Percentiles rank a stretch among this genome's conserved stretches.
Conservation (phyloP, 2,113 vertebrate species). For the Cebidichthys violaceus region DNA sequence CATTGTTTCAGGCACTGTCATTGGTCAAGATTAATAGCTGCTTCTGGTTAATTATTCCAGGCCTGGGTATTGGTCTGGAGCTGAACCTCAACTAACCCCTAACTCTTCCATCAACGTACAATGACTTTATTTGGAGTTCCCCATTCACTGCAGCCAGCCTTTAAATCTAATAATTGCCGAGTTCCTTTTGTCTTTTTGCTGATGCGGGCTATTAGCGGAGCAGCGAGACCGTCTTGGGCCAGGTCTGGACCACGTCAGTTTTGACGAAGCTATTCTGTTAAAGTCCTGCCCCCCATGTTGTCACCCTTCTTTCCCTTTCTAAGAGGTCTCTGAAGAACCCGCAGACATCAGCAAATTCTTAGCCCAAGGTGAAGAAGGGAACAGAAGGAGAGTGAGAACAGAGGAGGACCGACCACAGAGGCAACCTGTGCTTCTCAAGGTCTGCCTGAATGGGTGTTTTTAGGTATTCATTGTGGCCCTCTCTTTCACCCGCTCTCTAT, state of each 20-base stretch:
- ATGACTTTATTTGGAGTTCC: conserved; percentile 76
- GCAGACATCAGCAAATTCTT: conserved; percentile 82
- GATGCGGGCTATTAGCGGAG: conserved; percentile 81
- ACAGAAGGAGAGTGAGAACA: conserved; percentile 65
- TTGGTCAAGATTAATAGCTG: conserved; percentile 79
- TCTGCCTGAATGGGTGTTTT: conserved; percentile 73
- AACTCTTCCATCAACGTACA: conserved; percentile 75
- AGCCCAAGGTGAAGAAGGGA: conserved; percentile 65
- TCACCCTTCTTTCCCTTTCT: conserved; percentile 46
- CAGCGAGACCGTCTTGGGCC: conserved; percentile 69
- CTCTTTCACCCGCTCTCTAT: conserved; percentile 65
- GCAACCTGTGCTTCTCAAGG: conserved; percentile 77
- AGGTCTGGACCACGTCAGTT: conserved; percentile 75
- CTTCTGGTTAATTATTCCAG: conserved; percentile 84
- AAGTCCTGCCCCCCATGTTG: conserved; percentile 53
- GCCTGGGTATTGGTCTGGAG: conserved; percentile 61
- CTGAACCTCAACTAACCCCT: conserved; percentile 79
- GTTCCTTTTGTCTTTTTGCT: conserved; percentile 79
- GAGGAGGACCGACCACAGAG: conserved; percentile 66
- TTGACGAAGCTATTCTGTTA: conserved; percentile 75
- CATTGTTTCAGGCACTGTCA: conserved; percentile 76
- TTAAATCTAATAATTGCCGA: conserved; percentile 77
- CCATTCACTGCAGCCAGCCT: conserved; percentile 72
- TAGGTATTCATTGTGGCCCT: conserved; percentile 82
- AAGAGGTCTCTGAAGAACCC: conserved; percentile 62